Evolutionary conservation across 2,888 invertebrate genomes (phyloP).

Genomic region (Heliconius charithonia): DNA sequence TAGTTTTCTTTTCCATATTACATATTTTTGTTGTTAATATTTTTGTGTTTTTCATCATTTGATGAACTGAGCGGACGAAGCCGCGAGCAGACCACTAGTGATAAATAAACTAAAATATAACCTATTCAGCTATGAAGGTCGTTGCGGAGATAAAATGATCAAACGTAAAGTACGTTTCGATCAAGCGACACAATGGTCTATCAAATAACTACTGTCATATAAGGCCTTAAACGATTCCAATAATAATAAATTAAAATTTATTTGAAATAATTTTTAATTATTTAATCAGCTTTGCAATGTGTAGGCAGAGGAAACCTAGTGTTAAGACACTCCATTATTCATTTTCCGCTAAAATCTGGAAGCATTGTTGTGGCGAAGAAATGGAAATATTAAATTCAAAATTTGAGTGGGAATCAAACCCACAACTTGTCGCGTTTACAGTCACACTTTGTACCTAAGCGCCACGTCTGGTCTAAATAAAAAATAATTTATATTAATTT

Average conservation of each 20-base stretch:
- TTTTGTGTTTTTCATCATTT: neutral
- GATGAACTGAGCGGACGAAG: neutral
- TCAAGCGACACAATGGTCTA: slow-evolving; percentile 55
- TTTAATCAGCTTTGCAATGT: too few species aligned
- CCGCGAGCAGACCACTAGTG: neutral
- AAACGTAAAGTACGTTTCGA: slow-evolving; percentile 48
- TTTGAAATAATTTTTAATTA: slow-evolving; percentile 3
- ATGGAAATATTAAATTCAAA: too few species aligned
- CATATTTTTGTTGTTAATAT: too few species aligned
- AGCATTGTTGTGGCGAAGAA: too few species aligned
- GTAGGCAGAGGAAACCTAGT: too few species aligned
- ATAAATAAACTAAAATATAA: slow-evolving; percentile 31
- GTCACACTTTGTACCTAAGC: too few species aligned
- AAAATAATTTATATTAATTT: neutral
- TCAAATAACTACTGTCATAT: slow-evolving; percentile 47
- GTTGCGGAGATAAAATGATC: slow-evolving; percentile 47
- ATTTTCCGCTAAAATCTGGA: rapidly evolving
- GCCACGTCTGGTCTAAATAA: too few species aligned
- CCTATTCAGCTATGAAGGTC: slow-evolving; percentile 44
- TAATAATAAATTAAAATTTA: slow-evolving; percentile 17
- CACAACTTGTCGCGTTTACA: too few species aligned
- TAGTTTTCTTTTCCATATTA: too few species aligned
- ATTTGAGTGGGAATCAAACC: too few species aligned
- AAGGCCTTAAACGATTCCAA: slow-evolving; percentile 46
- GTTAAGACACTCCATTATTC: too few species aligned